Conservation (phyloP, 2,797 vertebrate genomes). For the Phalloptychus januarius region DNA sequence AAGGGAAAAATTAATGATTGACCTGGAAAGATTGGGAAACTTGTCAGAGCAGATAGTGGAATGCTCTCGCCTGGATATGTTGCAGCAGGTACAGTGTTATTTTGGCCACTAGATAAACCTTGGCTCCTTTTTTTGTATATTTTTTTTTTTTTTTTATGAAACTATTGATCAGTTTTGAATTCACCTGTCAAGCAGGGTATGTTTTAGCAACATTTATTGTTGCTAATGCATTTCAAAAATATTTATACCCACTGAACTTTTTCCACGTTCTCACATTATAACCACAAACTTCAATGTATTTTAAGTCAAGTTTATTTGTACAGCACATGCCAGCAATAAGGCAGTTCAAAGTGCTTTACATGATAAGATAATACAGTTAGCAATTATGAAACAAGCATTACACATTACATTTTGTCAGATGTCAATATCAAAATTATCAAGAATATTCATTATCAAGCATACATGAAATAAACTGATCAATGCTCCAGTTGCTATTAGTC, state of each 20-base stretch:
- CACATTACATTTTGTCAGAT: too few relatives aligned
- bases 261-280: neutral
- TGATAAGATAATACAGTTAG: too few relatives aligned
- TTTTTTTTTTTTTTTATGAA: neutral
- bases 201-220: neutral
- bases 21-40: conserved; percentile 83
- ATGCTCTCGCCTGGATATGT: conserved; percentile 87
- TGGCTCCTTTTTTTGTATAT: neutral
- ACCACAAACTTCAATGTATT: neutral
- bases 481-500: too few relatives aligned
- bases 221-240: neutral
- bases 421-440: too few relatives aligned
- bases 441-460: too few relatives aligned
- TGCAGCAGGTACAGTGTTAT: conserved; percentile 85
- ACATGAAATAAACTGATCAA: too few relatives aligned
- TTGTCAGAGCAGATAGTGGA: conserved; percentile 84
- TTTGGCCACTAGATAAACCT: neutral
- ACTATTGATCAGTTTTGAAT: neutral
- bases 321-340: too few relatives aligned
- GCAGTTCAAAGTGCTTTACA: too few relatives aligned
- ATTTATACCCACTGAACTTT: neutral
- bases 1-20: conserved; percentile 82
- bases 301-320: neutral
- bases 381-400: too few relatives aligned
- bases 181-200: neutral